Evolutionary conservation across 53 echinoderm and acorn worm species (phyloP), one percentile per base, ranked within the genome.

Genomic region (Henricia sp.): DNA sequence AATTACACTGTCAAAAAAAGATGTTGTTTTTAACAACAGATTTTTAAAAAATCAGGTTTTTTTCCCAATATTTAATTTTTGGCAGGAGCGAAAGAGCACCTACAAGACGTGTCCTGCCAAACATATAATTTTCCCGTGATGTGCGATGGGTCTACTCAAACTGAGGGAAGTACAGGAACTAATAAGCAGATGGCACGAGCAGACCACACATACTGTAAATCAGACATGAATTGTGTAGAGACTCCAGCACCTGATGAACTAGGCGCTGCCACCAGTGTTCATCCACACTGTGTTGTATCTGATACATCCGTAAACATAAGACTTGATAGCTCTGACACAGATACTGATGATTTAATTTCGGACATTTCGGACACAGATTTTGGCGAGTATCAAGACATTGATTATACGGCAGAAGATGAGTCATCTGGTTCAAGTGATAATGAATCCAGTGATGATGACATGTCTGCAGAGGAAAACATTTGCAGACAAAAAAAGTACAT

Each of bases 401-500:
- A n/a, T n/a, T n/a, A n/a, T n/a, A n/a, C n/a, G n/a, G n/a, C n/a
- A n/a, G n/a, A n/a, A n/a, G n/a, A n/a, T n/a, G n/a, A n/a, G n/a
- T n/a, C n/a, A n/a, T n/a, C n/a, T n/a, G n/a, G n/a, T n/a, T n/a
- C n/a, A n/a, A n/a, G n/a, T n/a, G n/a, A n/a, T n/a, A n/a, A n/a
- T 68, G 21, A 67, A 17, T 67, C 40, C 38, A 39, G 38, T 24
- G 21, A 26, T 19, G 56, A n/a, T 20, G 16, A 44, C 44, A 44
- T 20, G 26, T 82, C 88, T 13, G 60, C 59, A 38, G 42, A 50
- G 9, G 19, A 62, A 20, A 39, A 82, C 6, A 41, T 72, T 20
- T 82, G 62, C 24, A 83, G 30, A 29, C 51, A 88, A 25, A 83
- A 67, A 17, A 91, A 91, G 64, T 91, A 75, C 38, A 85, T 90